Percentiles rank a stretch among this genome's conserved stretches.
phyloP scores from a whole-genome alignment of 2,113 vertebrate species.

The Atherinomorus stipes region DNA sequence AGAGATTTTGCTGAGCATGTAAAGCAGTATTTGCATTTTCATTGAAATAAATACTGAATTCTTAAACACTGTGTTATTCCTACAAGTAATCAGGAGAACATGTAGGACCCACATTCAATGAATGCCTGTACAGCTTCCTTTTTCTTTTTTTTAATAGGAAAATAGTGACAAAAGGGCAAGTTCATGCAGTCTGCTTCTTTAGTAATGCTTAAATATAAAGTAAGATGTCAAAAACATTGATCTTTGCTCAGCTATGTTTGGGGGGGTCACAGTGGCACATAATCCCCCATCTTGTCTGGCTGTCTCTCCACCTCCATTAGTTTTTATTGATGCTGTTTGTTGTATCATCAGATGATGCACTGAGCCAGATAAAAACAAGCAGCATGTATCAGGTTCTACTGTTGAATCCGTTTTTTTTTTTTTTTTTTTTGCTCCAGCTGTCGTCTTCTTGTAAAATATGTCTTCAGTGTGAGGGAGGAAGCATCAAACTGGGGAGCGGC shows the following conservation, averaged over 20 bases:
- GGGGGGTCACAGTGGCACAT: not conserved
- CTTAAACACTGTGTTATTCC: too few species aligned
- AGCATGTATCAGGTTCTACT: not conserved
- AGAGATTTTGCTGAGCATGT: not conserved
- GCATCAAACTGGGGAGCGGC: constrained; percentile 3
- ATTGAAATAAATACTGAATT: too few species aligned
- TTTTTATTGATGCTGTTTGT: not conserved
- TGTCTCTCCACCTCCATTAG: not conserved
- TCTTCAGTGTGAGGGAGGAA: not conserved
- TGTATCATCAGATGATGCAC: constrained; percentile 13
- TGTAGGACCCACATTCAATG: too few species aligned
- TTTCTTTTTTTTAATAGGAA: too few species aligned
- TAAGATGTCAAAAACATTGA: not conserved
- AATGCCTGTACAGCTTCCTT: too few species aligned
- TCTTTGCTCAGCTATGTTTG: too few species aligned
- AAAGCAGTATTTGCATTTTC: not conserved
- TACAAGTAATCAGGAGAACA: too few species aligned
- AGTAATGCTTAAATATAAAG: too few species aligned
- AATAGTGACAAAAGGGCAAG: too few species aligned
- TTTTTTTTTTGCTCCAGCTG: too few species aligned
- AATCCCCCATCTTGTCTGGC: not conserved
- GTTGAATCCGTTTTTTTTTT: not conserved
- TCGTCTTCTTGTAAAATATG: not conserved
- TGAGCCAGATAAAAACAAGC: not conserved
- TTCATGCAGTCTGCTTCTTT: too few species aligned